Base-by-base conservation (phyloP, 2,113 vertebrate species). In the Cololabis saira region DNA sequence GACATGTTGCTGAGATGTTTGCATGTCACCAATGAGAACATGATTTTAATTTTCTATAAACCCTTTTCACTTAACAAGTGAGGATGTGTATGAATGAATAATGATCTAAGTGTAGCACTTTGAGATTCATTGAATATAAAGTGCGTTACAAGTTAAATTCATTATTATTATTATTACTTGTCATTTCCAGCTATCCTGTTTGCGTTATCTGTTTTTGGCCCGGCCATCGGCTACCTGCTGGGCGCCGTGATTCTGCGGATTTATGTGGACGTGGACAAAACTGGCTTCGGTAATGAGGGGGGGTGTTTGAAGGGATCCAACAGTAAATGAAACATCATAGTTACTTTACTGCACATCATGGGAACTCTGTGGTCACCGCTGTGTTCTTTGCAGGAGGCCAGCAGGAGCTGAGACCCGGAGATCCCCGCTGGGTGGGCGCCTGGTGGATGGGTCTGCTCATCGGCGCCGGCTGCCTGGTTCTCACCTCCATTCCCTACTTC, bases 381-480 rank as follows among this genome's bases (percentile, higher is more conserved):
- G 10, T 64, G 12, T 62, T 16, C 17, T 74, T 14, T 45, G 16
- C 79, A 93, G 90, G 33, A 51, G 61, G 4, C 0, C 5, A 83
- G 2, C 73, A 92, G 48, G 87, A 93, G 62, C 74, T 99, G 91
- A 92, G 50, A 3, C 92, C 90, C 0, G 15, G 24, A 3, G 97
- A 99, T 76, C 96, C 95, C 19, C 95, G 95, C 33, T 99, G 97
- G 97, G 95, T 99, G 0, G 98, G 98, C 37, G 98, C 97, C 52
- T 99, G 98, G 98, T 99, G 98, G 98, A 82, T 99, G 69, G 98
- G 98, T 21, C 91, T 98, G 58, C 93, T 99, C 61, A 89, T 99
- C 65, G 89, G 94, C 37, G 90, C 94, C 0, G 94, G 79, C 61
- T 92, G 87, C 74, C 79, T 99, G 80, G 77, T 94, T 18, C 68